Conservation (phyloP, 2,888 invertebrate genomes). For the Agriopis marginaria region DNA sequence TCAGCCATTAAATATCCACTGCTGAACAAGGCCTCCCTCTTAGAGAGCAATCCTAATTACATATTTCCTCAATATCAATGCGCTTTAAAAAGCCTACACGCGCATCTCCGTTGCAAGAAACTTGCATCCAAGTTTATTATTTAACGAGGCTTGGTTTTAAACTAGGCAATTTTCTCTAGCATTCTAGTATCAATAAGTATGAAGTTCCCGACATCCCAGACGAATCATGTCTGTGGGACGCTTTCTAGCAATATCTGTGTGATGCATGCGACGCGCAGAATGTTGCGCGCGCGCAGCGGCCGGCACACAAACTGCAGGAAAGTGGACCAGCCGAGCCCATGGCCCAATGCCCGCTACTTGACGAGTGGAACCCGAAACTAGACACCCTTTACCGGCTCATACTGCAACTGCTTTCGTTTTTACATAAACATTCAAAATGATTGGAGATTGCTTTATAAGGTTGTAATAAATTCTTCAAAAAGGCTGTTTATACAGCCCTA, state of each 20-base stretch:
- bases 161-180: conserved; percentile 43
- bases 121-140: conserved; percentile 21
- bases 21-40: too few relatives aligned
- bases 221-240: conserved; percentile 58
- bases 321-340: conserved; percentile 68
- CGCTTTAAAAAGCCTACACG: conserved; percentile 32
- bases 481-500: conserved; percentile 4
- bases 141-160: conserved; percentile 23
- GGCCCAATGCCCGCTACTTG: conserved; percentile 47
- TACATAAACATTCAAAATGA: conserved; percentile 20
- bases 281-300: conserved; percentile 49
- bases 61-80: conserved; percentile 27
- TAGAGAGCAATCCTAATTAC: too few relatives aligned
- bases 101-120: conserved; percentile 31
- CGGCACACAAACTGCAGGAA: conserved; percentile 71
- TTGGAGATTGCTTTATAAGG: conserved; percentile 11
- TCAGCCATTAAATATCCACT: too few relatives aligned
- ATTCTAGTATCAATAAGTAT: conserved; percentile 42
- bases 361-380: conserved; percentile 50
- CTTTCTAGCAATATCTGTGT: conserved; percentile 76
- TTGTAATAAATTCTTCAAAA: neutral
- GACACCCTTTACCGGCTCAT: conserved; percentile 39
- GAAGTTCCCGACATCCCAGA: conserved; percentile 59
- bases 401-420: conserved; percentile 16
- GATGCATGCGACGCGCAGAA: conserved; percentile 61